Percentiles rank a stretch among this genome's conserved stretches.
Conservation (phyloP, 2,888 invertebrate genomes). For the Lycophotia porphyrea region DNA sequence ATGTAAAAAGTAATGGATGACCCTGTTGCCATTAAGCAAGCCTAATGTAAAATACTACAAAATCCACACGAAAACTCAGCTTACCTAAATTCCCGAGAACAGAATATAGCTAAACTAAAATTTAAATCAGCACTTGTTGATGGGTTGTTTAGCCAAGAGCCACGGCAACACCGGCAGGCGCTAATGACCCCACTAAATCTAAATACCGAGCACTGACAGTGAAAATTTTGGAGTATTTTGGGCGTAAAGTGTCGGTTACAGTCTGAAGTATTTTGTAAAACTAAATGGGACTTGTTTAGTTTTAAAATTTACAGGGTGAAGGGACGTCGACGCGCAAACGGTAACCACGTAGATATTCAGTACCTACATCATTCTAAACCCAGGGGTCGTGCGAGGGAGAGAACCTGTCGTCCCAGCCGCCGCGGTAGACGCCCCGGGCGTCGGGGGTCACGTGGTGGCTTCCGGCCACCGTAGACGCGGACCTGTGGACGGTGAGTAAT, state of each 20-base stretch:
- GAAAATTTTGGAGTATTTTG: constrained; percentile 22
- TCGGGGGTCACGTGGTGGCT: too few relatives aligned
- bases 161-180: constrained; percentile 30
- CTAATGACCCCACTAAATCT: constrained; percentile 50
- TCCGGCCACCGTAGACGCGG: too few relatives aligned
- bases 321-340: too few relatives aligned
- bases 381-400: too few relatives aligned
- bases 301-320: background rate
- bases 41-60: constrained; percentile 20
- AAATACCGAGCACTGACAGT: constrained; percentile 20
- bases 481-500: too few relatives aligned
- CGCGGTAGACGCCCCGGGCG: too few relatives aligned
- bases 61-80: constrained; percentile 31
- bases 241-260: constrained; percentile 1
- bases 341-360: too few relatives aligned
- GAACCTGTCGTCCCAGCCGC: too few relatives aligned
- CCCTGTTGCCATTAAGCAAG: background rate
- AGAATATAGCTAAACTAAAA: constrained; percentile 29
- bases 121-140: constrained; percentile 58
- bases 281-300: background rate
- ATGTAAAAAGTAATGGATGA: background rate
- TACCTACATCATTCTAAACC: too few relatives aligned
- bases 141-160: constrained; percentile 34
- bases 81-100: constrained; percentile 35
- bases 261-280: background rate